phyloP scores from a whole-genome alignment of 2,797 vertebrate species.

The Macrochelys suwanniensis region DNA sequence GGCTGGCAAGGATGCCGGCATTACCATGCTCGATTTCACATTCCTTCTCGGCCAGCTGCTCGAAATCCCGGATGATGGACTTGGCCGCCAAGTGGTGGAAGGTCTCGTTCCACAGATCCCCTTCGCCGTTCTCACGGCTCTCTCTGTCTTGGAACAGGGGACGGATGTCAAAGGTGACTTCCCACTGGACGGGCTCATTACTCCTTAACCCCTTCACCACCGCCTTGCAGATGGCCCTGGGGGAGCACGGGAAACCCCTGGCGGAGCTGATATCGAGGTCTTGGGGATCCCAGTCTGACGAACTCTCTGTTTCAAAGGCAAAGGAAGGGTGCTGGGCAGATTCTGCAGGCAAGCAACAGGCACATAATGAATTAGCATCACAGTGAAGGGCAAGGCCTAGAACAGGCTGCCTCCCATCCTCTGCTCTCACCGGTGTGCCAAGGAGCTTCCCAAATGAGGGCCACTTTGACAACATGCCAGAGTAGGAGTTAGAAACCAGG shows the following conservation, averaged over 20 bases:
- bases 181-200: constrained; percentile 89
- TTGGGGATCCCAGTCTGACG: constrained; percentile 79
- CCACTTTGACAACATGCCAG: not conserved
- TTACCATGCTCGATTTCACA: constrained; percentile 93
- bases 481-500: not conserved
- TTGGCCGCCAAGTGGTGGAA: constrained; percentile 94
- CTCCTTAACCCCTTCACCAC: constrained; percentile 90
- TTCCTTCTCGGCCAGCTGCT: constrained; percentile 91
- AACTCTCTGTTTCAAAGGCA: constrained; percentile 85
- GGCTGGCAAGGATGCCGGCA: accelerated
- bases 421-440: not conserved
- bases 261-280: not conserved
- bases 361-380: accelerated
- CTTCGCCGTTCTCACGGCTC: constrained; percentile 72
- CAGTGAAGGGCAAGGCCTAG: not conserved
- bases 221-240: constrained; percentile 85
- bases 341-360: constrained; percentile 64
- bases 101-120: constrained; percentile 93
- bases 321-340: constrained; percentile 73
- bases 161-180: constrained; percentile 90
- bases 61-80: constrained; percentile 93
- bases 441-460: not conserved
- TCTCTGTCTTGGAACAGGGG: constrained; percentile 85
- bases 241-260: not conserved
- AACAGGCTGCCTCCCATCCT: not conserved